These are phyloP conservation scores for Polymixis lichenea DNA, from an alignment of 2,888 invertebrate species.

Conservation along the genomic window DNA sequence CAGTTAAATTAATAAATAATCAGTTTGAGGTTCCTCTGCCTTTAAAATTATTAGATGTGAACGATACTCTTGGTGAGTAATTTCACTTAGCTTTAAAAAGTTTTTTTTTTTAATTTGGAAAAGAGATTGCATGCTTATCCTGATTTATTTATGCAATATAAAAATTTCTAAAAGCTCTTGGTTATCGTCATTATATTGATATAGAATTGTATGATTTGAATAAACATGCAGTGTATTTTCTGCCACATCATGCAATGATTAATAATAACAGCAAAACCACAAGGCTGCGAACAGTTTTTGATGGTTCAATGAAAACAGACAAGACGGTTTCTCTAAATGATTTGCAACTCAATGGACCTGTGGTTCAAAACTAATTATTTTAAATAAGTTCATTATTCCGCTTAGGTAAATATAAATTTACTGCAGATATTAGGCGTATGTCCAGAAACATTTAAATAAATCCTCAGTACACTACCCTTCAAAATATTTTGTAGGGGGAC, in stretches of 20 bases:
- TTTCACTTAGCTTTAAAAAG: too few species aligned
- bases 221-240: background rate
- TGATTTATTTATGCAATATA: constrained; percentile 1
- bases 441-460: too few species aligned
- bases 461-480: too few species aligned
- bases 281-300: background rate
- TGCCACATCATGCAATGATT: background rate
- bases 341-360: background rate
- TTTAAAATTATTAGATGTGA: constrained; percentile 4
- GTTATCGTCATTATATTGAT: background rate
- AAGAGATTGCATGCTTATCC: background rate
- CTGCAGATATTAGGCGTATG: background rate
- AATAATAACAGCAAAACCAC: constrained; percentile 3
- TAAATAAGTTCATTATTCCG: background rate
- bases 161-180: too few species aligned
- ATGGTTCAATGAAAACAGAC: background rate
- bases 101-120: constrained; percentile 1
- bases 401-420: background rate
- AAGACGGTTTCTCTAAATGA: background rate
- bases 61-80: too few species aligned
- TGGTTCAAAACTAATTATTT: too few species aligned
- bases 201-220: background rate
- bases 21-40: constrained; percentile 6
- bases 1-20: constrained; percentile 2
- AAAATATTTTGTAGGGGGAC: background rate